A percentile compares a stretch with the other conserved stretches of the same genome.
Conservation (phyloP, 2,888 invertebrate species). For the Phyllotreta cruciferae region DNA sequence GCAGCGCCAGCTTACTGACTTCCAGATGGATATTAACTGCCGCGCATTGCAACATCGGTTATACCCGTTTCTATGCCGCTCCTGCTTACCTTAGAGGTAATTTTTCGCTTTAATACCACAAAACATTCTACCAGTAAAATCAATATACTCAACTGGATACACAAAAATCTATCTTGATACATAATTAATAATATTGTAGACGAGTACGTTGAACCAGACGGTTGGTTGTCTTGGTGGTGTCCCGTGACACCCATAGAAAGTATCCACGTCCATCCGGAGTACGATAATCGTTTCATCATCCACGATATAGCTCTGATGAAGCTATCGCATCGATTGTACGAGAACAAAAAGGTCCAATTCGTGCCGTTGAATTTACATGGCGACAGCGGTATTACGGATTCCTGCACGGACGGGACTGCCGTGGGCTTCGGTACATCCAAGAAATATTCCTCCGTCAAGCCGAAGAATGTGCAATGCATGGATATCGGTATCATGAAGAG, state of each 20-base stretch:
- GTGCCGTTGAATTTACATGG: not conserved
- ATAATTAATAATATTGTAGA: constrained; percentile 5
- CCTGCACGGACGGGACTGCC: not conserved
- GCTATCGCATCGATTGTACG: not conserved
- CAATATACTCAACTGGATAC: too few relatives aligned
- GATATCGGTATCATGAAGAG: not conserved
- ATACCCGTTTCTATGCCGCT: constrained; percentile 3
- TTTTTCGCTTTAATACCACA: not conserved
- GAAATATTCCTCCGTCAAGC: not conserved
- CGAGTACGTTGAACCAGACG: constrained; percentile 1
- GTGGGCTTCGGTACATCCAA: constrained; percentile 5
- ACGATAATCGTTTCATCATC: not conserved
- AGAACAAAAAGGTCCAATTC: not conserved
- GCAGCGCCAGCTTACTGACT: constrained; percentile 4
- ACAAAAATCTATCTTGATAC: not conserved
- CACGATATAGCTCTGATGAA: constrained; percentile 11
- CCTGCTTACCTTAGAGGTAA: constrained; percentile 10
- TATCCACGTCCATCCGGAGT: not conserved
- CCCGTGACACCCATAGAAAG: not conserved
- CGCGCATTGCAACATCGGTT: constrained; percentile 1
- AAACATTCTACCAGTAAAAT: too few relatives aligned
- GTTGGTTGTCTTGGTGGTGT: constrained; percentile 9
- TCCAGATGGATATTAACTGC: constrained; percentile 5
- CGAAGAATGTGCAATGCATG: constrained; percentile 3
- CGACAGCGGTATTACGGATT: not conserved